A percentile compares a stretch with the other conserved stretches of the same genome.
Evolutionary conservation across 2,113 vertebrate genomes (phyloP).

Genomic region (Maccullochella peelii): DNA sequence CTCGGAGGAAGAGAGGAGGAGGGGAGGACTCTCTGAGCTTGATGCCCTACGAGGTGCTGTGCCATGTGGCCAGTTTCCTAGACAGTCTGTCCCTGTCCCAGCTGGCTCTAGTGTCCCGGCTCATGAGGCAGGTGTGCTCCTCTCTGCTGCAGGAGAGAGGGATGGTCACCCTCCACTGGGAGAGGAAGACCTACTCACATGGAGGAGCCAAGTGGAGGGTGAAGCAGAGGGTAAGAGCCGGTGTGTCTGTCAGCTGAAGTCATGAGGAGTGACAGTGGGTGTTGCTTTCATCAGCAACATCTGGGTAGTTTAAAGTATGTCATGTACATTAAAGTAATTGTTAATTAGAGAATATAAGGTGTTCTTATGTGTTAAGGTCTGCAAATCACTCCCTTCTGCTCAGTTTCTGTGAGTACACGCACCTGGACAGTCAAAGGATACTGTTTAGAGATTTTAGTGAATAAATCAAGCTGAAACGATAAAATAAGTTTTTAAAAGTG

Average conservation of each 20-base stretch:
- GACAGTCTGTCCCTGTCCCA: conserved; percentile 95
- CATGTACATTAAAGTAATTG: background rate
- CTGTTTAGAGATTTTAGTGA: background rate
- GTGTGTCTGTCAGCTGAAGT: background rate
- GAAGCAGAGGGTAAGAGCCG: conserved; percentile 82
- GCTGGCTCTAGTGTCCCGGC: conserved; percentile 91
- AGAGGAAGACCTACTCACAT: conserved; percentile 87
- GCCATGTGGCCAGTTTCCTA: conserved; percentile 92
- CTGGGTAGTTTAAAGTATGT: background rate
- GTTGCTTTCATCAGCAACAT: background rate
- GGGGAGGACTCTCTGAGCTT: conserved; percentile 85
- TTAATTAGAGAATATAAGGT: too few species aligned
- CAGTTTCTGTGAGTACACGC: too few species aligned
- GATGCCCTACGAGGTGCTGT: conserved; percentile 92
- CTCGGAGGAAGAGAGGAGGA: conserved; percentile 55
- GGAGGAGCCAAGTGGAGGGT: conserved; percentile 89
- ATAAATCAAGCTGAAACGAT: background rate
- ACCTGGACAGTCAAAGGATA: background rate
- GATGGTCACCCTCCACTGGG: conserved; percentile 95
- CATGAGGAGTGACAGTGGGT: background rate
- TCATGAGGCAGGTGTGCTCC: conserved; percentile 93
- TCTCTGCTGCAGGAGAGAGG: conserved; percentile 92
- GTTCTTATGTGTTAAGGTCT: too few species aligned
- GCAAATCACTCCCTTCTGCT: too few species aligned
- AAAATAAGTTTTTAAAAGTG: background rate